Base-by-base conservation (phyloP, 2,797 vertebrate species). In the Eulemur albifrons region DNA sequence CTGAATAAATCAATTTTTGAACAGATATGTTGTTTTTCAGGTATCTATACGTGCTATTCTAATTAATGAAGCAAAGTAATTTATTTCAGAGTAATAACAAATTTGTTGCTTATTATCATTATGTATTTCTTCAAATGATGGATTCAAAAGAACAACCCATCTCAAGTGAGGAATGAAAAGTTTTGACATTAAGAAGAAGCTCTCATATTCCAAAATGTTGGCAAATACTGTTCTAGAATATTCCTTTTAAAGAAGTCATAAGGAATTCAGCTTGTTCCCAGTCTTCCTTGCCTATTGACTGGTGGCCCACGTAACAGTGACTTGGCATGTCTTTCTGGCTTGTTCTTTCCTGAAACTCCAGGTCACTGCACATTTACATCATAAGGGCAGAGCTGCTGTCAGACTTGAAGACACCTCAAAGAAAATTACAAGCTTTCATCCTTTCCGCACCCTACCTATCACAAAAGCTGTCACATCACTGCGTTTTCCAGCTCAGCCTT, bases 361-460 rank as follows among this genome's bases (percentile, higher is more conserved):
- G 48, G 77, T 85, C n/a, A 63, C 69, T 50, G 35, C 79, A 61
- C 57, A 50, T 50, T 89, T 54, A 89, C 61, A 85, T 92, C 86
- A 65, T 17, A 57, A 85, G 93, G 93, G 63, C 27, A 63, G 88
- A 92, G 48, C 70, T 69, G 30, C 86, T 87, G 82, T 83, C 92
- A 97, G 88, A 67, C 82, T 94, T 93, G 70, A 70, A 82, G 65
- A 89, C 80, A 90, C 50, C 84, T 92, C 92, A 45, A 38, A 94
- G 94, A 59, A 97, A 97, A 95, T 97, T 93, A 94, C 21, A 96
- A 88, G 90, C 89, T 97, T 96, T 90, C 93, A 30, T 88, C 93
- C 89, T 87, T 79, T 81, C 89, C 87, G 96, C 92, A 82, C 89
- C 92, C 89, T 95, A 72, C 40, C 76, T 93, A 50, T 91, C 84